These are phyloP conservation scores for Semotilus atromaculatus DNA, from an alignment of 2,797 vertebrate genomes.

Conservation along the genomic window DNA sequence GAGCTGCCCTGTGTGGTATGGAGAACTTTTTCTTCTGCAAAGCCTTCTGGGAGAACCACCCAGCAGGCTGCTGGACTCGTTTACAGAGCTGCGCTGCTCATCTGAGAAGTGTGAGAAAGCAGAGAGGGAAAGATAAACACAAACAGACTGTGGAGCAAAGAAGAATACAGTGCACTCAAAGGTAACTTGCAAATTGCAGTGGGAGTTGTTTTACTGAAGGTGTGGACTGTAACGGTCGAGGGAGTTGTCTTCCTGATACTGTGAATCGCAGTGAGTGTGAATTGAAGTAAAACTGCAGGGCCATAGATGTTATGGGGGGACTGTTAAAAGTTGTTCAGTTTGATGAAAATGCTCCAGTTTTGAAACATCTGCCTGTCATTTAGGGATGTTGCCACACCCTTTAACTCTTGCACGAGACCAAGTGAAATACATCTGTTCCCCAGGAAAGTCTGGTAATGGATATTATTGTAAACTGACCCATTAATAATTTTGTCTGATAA, in stretches of 20 bases:
- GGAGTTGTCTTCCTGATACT: neutral
- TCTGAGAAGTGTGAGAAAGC: constrained; percentile 70
- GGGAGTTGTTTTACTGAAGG: neutral
- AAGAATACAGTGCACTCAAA: constrained; percentile 7
- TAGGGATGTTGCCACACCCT: neutral
- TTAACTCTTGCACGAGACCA: neutral
- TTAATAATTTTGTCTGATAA: neutral
- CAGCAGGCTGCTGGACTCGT: constrained; percentile 91
- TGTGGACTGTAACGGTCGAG: neutral
- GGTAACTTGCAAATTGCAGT: constrained; percentile 19
- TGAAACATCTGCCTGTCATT: neutral
- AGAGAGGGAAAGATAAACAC: neutral
- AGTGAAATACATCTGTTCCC: neutral
- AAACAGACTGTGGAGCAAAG: neutral
- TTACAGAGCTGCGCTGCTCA: constrained; percentile 88
- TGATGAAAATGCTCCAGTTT: neutral
- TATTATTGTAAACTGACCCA: neutral
- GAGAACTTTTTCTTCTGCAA: constrained; percentile 89
- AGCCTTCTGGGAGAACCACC: constrained; percentile 87
- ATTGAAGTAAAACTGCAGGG: constrained; percentile 12
- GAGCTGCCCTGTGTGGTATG: constrained; percentile 94
- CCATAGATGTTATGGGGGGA: constrained; percentile 2
- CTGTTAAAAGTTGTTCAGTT: constrained; percentile 2
- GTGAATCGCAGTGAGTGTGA: neutral
- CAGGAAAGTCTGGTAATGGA: neutral